A percentile compares a stretch with the other conserved stretches of the same genome.
phyloP scores from a whole-genome alignment of 2,113 vertebrate species.

The Herpailurus yagouaroundi region DNA sequence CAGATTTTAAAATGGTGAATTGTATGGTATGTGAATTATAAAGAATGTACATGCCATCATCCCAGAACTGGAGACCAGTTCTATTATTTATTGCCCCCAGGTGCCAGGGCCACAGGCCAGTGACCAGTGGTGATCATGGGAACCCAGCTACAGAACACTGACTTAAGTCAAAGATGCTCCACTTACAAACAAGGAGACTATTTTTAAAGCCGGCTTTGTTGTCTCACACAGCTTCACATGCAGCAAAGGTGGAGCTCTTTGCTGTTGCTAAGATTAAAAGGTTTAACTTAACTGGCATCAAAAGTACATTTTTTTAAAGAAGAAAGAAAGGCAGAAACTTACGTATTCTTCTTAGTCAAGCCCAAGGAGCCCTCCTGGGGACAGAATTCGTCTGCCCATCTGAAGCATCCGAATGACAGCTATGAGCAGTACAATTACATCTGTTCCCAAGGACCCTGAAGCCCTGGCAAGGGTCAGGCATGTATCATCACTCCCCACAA shows the following conservation, averaged over 20 bases:
- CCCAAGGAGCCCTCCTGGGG: neutral
- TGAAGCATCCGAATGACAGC: neutral
- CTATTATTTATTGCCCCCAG: neutral
- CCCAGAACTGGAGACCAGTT: neutral
- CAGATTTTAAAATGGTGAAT: neutral
- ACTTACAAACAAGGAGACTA: neutral
- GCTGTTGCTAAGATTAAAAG: constrained; percentile 39
- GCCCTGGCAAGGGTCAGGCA: neutral
- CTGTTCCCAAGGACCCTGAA: neutral
- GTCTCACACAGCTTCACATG: neutral
- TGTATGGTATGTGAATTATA: neutral
- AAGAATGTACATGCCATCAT: neutral
- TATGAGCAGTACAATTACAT: neutral
- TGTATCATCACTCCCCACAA: neutral
- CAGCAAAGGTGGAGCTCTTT: neutral
- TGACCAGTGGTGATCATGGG: neutral
- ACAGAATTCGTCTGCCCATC: neutral
- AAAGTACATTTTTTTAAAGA: constrained; percentile 14
- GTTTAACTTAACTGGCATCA: constrained; percentile 60
- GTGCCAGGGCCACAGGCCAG: neutral
- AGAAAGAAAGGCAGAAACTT: neutral
- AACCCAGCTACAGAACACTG: neutral
- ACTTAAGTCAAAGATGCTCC: neutral
- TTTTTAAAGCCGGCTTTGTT: neutral
- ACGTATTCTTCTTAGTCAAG: constrained; percentile 28